These are phyloP conservation scores for Zaprionus nigranus DNA, from an alignment of 1,140 invertebrate species.

Conservation along the genomic window DNA sequence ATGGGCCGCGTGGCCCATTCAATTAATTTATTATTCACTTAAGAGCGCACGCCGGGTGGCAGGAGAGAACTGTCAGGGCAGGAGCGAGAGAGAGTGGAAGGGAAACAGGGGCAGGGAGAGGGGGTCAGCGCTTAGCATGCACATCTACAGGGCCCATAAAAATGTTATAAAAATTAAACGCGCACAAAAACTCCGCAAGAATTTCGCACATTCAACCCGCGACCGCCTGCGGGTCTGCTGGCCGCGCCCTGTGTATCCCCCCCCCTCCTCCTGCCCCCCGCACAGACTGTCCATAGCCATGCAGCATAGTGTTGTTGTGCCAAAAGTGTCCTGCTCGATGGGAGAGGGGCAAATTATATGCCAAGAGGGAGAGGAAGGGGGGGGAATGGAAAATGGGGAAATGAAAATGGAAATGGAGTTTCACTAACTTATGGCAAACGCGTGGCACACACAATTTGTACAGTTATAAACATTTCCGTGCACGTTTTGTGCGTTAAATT, in stretches of 20 bases:
- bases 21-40: conserved; percentile 83
- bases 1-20: conserved; percentile 72
- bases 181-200: conserved; percentile 54
- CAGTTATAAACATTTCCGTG: conserved; percentile 72
- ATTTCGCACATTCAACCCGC: conserved; percentile 62
- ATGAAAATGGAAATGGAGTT: conserved; percentile 16
- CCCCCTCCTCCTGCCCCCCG: background rate
- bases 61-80: conserved; percentile 4
- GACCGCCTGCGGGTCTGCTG: conserved; percentile 13
- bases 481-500: conserved; percentile 73
- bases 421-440: conserved; percentile 59
- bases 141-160: conserved; percentile 64
- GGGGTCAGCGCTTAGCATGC: conserved; percentile 40
- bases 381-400: background rate
- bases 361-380: background rate
- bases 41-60: conserved; percentile 54
- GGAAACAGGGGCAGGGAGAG: background rate
- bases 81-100: too few species aligned
- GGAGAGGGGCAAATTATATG: conserved; percentile 8
- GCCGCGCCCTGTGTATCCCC: conserved; percentile 25
- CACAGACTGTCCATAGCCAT: background rate
- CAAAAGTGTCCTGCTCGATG: conserved; percentile 69
- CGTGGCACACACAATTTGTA: conserved; percentile 64
- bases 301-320: conserved; percentile 46
- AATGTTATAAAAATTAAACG: conserved; percentile 79